Evolutionary conservation across 37 sponge, comb jelly and placozoan species (phyloP).

Genomic region (Diacarnus erythraeanus): DNA sequence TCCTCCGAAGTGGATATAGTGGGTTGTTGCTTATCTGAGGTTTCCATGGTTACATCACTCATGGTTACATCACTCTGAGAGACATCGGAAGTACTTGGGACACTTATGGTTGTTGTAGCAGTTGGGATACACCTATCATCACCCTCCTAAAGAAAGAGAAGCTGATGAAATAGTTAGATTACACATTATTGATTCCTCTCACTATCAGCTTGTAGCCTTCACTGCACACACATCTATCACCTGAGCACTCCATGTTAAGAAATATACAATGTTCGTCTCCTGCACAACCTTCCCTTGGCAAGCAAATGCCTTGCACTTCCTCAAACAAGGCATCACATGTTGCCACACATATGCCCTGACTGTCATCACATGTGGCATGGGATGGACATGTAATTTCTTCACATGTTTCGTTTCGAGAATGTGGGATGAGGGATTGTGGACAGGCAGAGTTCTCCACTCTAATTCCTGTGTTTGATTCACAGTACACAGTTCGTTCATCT

Average conservation of each 20-base stretch:
- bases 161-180: neutral
- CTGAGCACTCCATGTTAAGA: neutral
- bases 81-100: too few species aligned
- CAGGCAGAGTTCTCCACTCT: constrained; percentile 12
- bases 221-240: constrained; percentile 2
- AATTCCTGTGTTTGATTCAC: constrained; percentile 8
- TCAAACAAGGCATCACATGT: neutral
- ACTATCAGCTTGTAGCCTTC: neutral
- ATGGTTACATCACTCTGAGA: too few species aligned
- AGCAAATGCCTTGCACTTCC: constrained; percentile 5
- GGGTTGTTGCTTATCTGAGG: too few species aligned
- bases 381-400: neutral
- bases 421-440: neutral
- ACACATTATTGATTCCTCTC: too few species aligned
- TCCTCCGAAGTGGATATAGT: too few species aligned
- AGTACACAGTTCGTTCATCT: constrained; percentile 14
- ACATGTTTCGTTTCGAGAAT: neutral
- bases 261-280: constrained; percentile 5
- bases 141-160: neutral
- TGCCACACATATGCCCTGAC: neutral
- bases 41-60: too few species aligned
- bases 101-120: too few species aligned
- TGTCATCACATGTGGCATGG: neutral
- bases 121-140: too few species aligned
- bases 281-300: constrained; percentile 17